These are phyloP conservation scores for Cygnus atratus DNA, from an alignment of 2,113 vertebrate genomes.

Conservation along the genomic window DNA sequence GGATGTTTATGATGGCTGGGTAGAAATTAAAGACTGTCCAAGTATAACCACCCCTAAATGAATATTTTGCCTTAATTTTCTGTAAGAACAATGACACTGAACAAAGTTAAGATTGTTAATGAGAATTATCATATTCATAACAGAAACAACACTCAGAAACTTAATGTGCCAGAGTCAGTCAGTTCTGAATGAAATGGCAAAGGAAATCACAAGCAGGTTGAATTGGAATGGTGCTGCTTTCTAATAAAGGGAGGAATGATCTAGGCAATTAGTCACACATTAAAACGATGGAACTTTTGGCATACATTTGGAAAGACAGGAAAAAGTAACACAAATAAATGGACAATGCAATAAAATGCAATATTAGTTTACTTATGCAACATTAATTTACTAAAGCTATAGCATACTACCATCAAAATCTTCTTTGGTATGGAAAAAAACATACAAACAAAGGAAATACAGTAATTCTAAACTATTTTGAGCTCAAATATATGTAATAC, in stretches of 20 bases:
- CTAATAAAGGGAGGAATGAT: conserved; percentile 9
- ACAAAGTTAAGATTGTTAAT: background rate
- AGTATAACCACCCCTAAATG: background rate
- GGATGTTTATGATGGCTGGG: background rate
- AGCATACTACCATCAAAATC: background rate
- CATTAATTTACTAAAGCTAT: background rate
- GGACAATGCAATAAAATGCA: conserved; percentile 34
- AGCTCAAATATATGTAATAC: background rate
- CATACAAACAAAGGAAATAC: background rate
- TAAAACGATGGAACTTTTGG: conserved; percentile 4
- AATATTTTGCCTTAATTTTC: background rate
- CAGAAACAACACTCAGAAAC: conserved; percentile 1
- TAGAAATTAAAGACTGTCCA: background rate
- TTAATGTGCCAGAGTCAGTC: background rate
- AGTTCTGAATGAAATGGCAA: background rate
- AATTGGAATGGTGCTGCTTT: background rate
- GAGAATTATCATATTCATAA: background rate
- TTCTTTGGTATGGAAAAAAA: background rate
- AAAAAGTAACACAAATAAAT: conserved; percentile 17
- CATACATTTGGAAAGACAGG: background rate
- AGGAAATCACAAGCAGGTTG: background rate
- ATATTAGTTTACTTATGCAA: conserved; percentile 34
- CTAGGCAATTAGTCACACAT: conserved; percentile 32
- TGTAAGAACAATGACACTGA: background rate
- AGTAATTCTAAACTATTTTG: background rate